These are phyloP conservation scores for Coregonus ussuriensis DNA, from an alignment of 2,797 vertebrate genomes.

Conservation along the genomic window DNA sequence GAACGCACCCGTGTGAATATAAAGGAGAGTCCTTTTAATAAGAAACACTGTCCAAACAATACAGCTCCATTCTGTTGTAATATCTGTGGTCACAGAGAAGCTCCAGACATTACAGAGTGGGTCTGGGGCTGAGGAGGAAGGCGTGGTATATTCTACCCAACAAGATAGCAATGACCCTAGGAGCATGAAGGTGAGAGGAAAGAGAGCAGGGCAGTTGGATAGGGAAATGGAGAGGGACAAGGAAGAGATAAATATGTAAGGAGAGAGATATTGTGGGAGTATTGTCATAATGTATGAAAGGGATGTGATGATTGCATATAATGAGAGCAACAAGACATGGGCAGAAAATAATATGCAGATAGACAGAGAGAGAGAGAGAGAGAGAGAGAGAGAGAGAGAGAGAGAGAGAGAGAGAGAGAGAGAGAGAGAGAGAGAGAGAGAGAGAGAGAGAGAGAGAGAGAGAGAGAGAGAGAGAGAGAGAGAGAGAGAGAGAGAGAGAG, in stretches of 20 bases:
- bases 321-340: too few species aligned
- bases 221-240: background rate
- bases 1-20: slow-evolving; percentile 73
- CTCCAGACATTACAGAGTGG: slow-evolving; percentile 27
- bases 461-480: too few species aligned
- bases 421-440: background rate
- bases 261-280: background rate
- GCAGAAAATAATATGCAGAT: background rate
- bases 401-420: too few species aligned
- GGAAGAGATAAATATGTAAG: background rate
- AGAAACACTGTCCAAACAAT: slow-evolving; percentile 75
- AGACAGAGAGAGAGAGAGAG: background rate
- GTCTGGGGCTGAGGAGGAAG: background rate
- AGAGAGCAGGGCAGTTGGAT: background rate
- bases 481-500: too few species aligned
- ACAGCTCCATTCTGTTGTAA: slow-evolving; percentile 65
- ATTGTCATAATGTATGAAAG: too few species aligned
- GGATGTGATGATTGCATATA: too few species aligned
- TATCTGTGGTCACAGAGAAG: slow-evolving; percentile 66
- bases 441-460: background rate
- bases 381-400: background rate
- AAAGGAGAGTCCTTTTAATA: slow-evolving; percentile 69
- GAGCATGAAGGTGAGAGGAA: slow-evolving; percentile 32
- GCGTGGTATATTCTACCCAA: background rate
- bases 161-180: background rate